Conservation (phyloP, 2,113 vertebrate genomes). For the Psittacus erithacus region DNA sequence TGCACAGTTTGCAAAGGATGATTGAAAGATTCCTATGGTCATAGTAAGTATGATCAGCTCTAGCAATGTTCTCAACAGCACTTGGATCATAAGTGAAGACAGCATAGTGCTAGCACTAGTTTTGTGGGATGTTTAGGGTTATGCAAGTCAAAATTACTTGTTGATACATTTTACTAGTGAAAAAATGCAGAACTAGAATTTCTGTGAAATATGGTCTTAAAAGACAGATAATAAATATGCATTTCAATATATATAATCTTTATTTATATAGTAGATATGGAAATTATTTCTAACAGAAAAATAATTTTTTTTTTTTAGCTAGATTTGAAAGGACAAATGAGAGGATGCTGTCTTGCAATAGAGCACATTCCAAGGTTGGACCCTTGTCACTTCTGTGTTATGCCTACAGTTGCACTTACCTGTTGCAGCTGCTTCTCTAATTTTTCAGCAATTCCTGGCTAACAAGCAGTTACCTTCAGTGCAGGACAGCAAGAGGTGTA, state of each 20-base stretch:
- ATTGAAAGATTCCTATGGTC: not conserved
- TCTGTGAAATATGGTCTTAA: not conserved
- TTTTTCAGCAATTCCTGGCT: not conserved
- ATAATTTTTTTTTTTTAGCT: not conserved
- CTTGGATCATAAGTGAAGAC: not conserved
- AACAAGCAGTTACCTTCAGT: not conserved
- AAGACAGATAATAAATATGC: not conserved
- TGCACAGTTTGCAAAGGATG: not conserved
- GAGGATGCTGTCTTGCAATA: not conserved
- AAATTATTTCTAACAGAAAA: not conserved
- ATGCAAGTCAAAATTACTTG: not conserved
- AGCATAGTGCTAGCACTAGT: accelerated
- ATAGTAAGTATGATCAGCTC: not conserved
- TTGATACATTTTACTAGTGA: not conserved
- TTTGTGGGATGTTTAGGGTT: accelerated
- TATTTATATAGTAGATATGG: not conserved
- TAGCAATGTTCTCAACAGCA: not conserved
- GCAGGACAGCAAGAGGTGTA: not conserved
- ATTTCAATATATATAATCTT: accelerated
- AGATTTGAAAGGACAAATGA: not conserved
- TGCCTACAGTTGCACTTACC: not conserved
- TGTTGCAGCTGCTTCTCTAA: not conserved
- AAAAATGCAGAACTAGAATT: not conserved
- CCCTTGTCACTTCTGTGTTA: not conserved
- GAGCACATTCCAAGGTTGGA: not conserved